Base-by-base conservation (phyloP, 2,113 vertebrate species). In the Hemicordylus capensis region DNA sequence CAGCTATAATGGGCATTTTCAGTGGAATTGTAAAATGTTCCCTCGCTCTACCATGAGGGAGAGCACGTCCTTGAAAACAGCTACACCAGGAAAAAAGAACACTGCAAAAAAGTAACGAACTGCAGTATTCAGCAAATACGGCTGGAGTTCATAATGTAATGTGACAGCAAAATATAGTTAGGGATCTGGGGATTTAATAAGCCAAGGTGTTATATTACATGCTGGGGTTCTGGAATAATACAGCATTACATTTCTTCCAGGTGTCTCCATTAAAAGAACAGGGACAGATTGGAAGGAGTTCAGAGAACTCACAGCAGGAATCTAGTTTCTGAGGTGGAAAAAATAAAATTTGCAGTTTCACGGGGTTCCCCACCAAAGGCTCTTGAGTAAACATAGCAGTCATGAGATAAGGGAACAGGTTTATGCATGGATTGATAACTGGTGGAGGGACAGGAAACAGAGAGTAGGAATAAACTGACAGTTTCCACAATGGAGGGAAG, bases 21-120 rank as follows among this genome's bases (percentile, higher is more conserved):
- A 54, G 51, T 3, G 51, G 51, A 54, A n/a, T n/a, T 54, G 51
- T 17, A 54, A 54, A 54, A 54, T 54, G 51, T 54, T 54, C 12
- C 51, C 51, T 66, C 10, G 37, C 34, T 26, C 22, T 46, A 64
- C 4, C 9, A 2, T 46, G 15, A 4, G 59, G 54, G 79, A 80
- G 46, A 51, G 14, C 17, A 22, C 26, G 58, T 75, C 81, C 81
- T 83, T 83, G 70, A 75, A 83, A 83, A 83, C 39, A 28, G 81
- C 70, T 63, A 2, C 56, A 48, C 39, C 58, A 75, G 80, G 54
- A 31, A 31, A 39, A 10, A n/a, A n/a, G 14, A 20, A 19, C 7
- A 14, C 48, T 6, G 4, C 63, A 39, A 34, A 37, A 79, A 82
- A 46, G 54, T 42, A 54, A 54, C 73, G 67, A 77, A 76, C 58